Evolutionary conservation across 2,113 vertebrate genomes (phyloP).

Genomic region (Syngnathus scovelli): DNA sequence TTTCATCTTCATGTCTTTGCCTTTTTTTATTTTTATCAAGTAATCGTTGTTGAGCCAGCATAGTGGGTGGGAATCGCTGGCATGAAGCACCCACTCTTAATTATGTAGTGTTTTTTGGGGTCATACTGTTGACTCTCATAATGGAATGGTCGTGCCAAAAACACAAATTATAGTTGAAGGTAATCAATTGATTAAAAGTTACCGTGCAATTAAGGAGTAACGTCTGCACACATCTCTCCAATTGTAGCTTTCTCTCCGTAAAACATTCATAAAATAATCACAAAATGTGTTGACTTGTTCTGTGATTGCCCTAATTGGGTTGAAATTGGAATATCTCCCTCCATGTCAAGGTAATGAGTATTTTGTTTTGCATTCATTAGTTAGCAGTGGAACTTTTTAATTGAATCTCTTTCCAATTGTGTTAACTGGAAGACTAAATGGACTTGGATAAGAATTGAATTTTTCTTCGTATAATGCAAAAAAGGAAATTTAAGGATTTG

Average conservation of each 20-base stretch:
- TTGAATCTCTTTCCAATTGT: constrained; percentile 3
- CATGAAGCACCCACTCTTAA: background rate
- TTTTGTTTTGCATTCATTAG: constrained; percentile 3
- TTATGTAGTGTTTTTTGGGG: background rate
- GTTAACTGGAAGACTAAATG: constrained; percentile 2
- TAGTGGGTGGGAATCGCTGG: too few relatives aligned
- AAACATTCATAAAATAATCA: background rate
- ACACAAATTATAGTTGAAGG: too few relatives aligned
- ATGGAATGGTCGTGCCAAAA: background rate
- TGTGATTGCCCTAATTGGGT: background rate
- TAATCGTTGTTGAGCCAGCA: too few relatives aligned
- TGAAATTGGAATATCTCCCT: background rate
- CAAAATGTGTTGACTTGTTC: background rate
- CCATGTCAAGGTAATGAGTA: background rate
- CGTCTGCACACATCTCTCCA: background rate
- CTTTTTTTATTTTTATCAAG: too few relatives aligned
- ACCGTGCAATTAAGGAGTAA: background rate
- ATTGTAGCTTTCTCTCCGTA: background rate
- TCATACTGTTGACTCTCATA: background rate
- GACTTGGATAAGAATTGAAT: background rate
- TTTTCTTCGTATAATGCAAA: background rate
- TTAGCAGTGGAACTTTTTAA: constrained; percentile 6
- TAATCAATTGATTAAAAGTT: too few relatives aligned
- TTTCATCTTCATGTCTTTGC: too few relatives aligned
- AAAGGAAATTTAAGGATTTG: background rate